Percentiles rank a stretch among this genome's conserved stretches.
These are phyloP conservation scores for Lasioglossum lativentre DNA, from an alignment of 2,888 invertebrate species.

Conservation along the genomic window DNA sequence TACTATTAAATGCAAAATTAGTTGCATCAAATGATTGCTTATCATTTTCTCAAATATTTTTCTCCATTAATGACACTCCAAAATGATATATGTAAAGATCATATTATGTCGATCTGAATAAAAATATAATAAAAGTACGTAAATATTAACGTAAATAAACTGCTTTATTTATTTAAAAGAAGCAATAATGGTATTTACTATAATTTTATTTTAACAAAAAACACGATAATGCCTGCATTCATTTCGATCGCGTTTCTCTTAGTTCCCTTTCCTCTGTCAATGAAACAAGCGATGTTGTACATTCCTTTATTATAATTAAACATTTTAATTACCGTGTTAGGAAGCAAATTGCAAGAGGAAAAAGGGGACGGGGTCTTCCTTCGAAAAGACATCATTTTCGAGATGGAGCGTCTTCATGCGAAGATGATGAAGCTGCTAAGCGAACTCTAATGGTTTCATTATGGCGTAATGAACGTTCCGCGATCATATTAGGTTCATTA, in stretches of 20 bases:
- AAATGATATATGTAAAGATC: neutral
- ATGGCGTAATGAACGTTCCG: conserved; percentile 72
- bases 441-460: conserved; percentile 75
- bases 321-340: neutral
- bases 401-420: conserved; percentile 25
- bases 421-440: conserved; percentile 59
- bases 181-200: neutral
- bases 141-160: too few species aligned
- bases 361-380: conserved; percentile 5
- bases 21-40: neutral
- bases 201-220: neutral
- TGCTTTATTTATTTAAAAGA: neutral
- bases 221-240: neutral
- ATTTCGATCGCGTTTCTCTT: neutral
- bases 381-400: conserved; percentile 23
- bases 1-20: neutral
- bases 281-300: neutral
- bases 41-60: neutral
- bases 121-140: neutral
- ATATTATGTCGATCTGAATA: neutral
- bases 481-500: conserved; percentile 78
- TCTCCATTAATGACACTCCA: neutral
- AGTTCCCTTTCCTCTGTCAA: neutral
- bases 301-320: neutral
- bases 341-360: conserved; percentile 13